Conservation (phyloP, 1,140 invertebrate species). For the Yoshiicerus persimilis region DNA sequence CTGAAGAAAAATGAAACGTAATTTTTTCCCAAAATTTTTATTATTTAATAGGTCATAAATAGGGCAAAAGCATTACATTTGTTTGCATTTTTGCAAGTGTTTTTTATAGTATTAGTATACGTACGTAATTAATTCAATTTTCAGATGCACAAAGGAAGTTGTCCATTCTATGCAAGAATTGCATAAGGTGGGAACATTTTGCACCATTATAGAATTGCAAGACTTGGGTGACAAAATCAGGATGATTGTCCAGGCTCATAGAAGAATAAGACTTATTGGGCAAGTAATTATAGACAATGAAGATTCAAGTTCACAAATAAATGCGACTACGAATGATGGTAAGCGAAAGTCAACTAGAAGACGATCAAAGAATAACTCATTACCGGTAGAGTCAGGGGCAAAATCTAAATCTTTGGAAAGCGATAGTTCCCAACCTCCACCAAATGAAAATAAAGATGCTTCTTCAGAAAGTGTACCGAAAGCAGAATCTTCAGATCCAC, state of each 20-base stretch:
- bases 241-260: conserved; percentile 90
- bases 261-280: conserved; percentile 77
- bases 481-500: not conserved
- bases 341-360: conserved; percentile 39
- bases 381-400: not conserved
- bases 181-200: conserved; percentile 92
- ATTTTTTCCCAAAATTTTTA: conserved; percentile 48
- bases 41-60: not conserved
- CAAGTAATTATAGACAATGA: conserved; percentile 69
- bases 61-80: not conserved
- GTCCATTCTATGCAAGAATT: conserved; percentile 83
- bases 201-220: conserved; percentile 96
- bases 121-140: not conserved
- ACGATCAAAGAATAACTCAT: conserved; percentile 16
- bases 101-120: not conserved
- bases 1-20: conserved; percentile 89
- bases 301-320: not conserved
- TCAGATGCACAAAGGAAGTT: conserved; percentile 80
- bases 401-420: not conserved
- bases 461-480: not conserved
- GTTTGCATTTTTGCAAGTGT: no score
- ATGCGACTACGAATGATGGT: not conserved
- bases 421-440: not conserved
- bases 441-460: conserved; percentile 51
- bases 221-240: conserved; percentile 89